Evolutionary conservation across 92 coral and sea anemone species (phyloP).

Genomic region (Micromussa lordhowensis): DNA sequence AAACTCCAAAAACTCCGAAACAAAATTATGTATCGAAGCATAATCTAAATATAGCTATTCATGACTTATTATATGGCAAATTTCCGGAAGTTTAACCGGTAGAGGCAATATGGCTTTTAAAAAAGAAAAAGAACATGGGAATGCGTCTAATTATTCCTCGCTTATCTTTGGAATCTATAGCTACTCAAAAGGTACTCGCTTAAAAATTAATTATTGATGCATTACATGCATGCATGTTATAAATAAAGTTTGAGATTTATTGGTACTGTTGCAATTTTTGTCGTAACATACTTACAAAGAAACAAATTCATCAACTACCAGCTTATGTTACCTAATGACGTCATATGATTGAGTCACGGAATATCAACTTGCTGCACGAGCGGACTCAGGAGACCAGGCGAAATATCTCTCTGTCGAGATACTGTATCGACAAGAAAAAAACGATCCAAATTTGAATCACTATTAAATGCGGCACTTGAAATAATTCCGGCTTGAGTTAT

Average conservation of each 20-base stretch:
- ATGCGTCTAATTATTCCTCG: not conserved
- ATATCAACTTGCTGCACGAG: conserved; percentile 13
- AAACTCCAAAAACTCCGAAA: not conserved
- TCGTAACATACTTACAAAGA: not conserved
- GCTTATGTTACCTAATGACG: not conserved
- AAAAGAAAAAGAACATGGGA: not conserved
- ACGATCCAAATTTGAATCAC: not conserved
- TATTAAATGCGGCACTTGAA: conserved; percentile 13
- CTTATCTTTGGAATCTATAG: not conserved
- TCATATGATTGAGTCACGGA: not conserved
- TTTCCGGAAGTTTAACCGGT: conserved; percentile 24
- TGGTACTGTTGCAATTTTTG: not conserved
- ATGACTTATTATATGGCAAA: not conserved
- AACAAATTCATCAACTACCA: not conserved
- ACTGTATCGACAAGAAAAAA: not conserved
- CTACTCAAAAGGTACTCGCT: not conserved
- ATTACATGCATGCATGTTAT: not conserved
- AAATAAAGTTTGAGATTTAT: not conserved
- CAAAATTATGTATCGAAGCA: not conserved
- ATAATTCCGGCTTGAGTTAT: conserved; percentile 13
- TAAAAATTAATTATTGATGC: not conserved
- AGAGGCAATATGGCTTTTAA: not conserved
- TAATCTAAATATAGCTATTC: not conserved
- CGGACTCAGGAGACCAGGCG: not conserved
- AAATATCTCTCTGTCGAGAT: not conserved